phyloP scores from a whole-genome alignment of 2,888 invertebrate genomes.

The Drosophila suboccidentalis region DNA sequence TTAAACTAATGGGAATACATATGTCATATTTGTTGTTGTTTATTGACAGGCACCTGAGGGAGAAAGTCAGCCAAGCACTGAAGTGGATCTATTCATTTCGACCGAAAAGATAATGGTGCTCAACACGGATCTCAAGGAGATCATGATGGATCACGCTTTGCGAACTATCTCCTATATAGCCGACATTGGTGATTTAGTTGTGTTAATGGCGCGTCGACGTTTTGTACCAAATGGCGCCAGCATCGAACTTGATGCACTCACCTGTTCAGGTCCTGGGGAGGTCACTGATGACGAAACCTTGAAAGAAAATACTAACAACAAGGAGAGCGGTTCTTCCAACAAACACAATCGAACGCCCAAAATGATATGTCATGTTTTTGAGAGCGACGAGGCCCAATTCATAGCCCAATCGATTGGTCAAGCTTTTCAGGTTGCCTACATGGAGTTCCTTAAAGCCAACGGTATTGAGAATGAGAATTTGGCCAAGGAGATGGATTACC shows the following conservation, averaged over 20 bases:
- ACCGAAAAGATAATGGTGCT: slow-evolving; percentile 99
- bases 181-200: slow-evolving; percentile 99
- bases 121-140: slow-evolving; percentile 99
- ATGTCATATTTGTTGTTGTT: slow-evolving; percentile 5
- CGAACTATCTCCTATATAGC: slow-evolving; percentile 99
- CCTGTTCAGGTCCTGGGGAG: slow-evolving; percentile 25
- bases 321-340: slow-evolving; percentile 49
- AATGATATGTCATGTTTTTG: slow-evolving; percentile 99
- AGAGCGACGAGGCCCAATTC: slow-evolving; percentile 99
- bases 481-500: slow-evolving; percentile 99
- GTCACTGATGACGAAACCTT: slow-evolving; percentile 27
- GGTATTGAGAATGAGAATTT: slow-evolving; percentile 99
- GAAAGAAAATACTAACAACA: slow-evolving; percentile 36
- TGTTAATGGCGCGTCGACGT: slow-evolving; percentile 98
- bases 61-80: slow-evolving; percentile 99
- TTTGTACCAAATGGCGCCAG: slow-evolving; percentile 89
- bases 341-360: slow-evolving; percentile 95
- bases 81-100: slow-evolving; percentile 99
- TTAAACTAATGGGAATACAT: neutral
- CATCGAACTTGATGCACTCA: slow-evolving; percentile 37
- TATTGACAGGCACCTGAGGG: slow-evolving; percentile 95
- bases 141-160: slow-evolving; percentile 99
- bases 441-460: slow-evolving; percentile 99
- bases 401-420: slow-evolving; percentile 99
- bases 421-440: slow-evolving; percentile 99